A percentile compares a stretch with the other conserved stretches of the same genome.
phyloP scores from a whole-genome alignment of 2,113 vertebrate species.

The Pithys albifrons region DNA sequence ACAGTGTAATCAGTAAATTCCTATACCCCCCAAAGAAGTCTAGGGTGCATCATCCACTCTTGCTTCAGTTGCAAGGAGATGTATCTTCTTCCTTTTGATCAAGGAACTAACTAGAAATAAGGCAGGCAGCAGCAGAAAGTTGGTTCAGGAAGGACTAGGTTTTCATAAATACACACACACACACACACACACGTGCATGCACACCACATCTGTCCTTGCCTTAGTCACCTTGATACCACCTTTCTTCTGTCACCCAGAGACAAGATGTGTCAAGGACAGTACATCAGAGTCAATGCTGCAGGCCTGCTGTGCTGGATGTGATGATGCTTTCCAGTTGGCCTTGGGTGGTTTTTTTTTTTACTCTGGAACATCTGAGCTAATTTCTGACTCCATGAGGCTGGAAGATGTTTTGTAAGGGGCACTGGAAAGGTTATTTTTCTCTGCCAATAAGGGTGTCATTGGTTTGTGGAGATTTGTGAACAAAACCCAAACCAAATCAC shows the following conservation, averaged over 20 bases:
- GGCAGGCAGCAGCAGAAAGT: not conserved
- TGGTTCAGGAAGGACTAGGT: not conserved
- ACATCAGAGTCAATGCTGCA: not conserved
- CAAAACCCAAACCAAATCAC: not conserved
- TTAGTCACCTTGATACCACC: conserved; percentile 26
- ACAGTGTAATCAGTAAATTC: not conserved
- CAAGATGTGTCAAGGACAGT: conserved; percentile 20
- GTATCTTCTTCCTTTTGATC: not conserved
- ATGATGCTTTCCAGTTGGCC: conserved; percentile 33
- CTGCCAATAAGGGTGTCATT: not conserved
- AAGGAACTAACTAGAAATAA: not conserved
- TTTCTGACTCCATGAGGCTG: conserved; percentile 14
- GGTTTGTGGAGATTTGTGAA: not conserved
- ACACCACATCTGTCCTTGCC: not conserved
- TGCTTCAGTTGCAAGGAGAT: not conserved
- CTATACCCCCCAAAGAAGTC: not conserved
- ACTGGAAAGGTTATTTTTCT: not conserved
- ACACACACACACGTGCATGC: not conserved
- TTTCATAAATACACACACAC: not conserved
- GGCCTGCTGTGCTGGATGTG: not conserved
- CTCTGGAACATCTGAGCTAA: not conserved
- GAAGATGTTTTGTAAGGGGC: not conserved
- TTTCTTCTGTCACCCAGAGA: conserved; percentile 24
- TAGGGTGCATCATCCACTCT: not conserved
- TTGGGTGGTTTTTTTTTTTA: not conserved